Percentiles rank a stretch among this genome's conserved stretches.
Evolutionary conservation across 2,113 vertebrate species (phyloP).

Genomic region (Hyperopisus bebe): DNA sequence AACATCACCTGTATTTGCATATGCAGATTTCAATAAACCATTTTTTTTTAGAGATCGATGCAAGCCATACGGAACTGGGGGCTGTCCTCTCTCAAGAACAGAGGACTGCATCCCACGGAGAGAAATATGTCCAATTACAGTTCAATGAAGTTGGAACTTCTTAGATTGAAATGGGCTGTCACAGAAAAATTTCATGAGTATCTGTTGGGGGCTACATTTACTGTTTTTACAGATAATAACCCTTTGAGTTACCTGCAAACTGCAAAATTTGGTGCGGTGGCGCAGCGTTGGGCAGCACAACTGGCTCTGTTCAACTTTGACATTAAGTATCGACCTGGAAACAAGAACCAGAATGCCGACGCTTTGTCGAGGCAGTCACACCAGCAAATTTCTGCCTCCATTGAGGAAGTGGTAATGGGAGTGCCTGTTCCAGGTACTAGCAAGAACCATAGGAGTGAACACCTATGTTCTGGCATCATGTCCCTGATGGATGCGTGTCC

Average conservation of each 20-base stretch:
- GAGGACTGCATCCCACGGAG: not conserved
- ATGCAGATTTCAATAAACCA: too few species aligned
- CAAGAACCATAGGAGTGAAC: too few species aligned
- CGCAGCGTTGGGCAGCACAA: not conserved
- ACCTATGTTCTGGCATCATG: too few species aligned
- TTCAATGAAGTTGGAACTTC: not conserved
- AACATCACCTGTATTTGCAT: not conserved
- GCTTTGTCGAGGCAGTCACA: too few species aligned
- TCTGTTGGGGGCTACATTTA: not conserved
- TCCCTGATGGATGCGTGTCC: too few species aligned
- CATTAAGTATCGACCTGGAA: too few species aligned
- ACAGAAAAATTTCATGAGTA: not conserved
- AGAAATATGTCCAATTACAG: not conserved
- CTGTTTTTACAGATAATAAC: constrained; percentile 6
- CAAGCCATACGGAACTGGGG: constrained; percentile 1
- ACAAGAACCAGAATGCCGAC: too few species aligned
- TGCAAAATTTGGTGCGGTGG: constrained; percentile 1
- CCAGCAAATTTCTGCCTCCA: too few species aligned
- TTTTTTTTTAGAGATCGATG: not conserved
- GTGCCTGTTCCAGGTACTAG: too few species aligned
- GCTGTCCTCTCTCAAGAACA: not conserved
- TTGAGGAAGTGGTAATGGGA: too few species aligned
- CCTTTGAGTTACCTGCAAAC: not conserved
- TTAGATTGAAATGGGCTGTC: not conserved
- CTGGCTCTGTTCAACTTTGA: constrained; percentile 1